Percentiles rank a stretch among this genome's conserved stretches.
These are phyloP conservation scores for Mesocentrotus franciscanus DNA, from an alignment of 53 echinoderm and acorn worm species.

Conservation along the genomic window DNA sequence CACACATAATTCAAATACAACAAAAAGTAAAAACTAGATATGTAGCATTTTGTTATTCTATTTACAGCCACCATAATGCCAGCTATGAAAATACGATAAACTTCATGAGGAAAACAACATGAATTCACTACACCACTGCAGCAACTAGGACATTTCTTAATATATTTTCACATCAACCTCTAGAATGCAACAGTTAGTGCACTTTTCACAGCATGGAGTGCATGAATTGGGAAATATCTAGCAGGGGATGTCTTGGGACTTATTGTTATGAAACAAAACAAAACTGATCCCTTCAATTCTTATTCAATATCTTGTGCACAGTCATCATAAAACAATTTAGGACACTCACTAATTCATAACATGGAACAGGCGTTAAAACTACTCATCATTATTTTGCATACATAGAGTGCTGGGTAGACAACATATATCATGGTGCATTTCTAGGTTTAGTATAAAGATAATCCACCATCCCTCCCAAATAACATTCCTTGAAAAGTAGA, in stretches of 20 bases:
- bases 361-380: not conserved
- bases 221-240: not conserved
- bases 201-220: slow-evolving; percentile 12
- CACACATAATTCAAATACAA: not conserved
- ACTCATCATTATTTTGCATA: not conserved
- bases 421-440: too few relatives aligned
- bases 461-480: too few relatives aligned
- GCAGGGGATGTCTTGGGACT: not conserved
- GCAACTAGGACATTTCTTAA: not conserved
- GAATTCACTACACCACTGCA: not conserved
- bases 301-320: not conserved
- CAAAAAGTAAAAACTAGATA: not conserved
- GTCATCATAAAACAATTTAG: not conserved
- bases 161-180: not conserved
- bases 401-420: too few relatives aligned
- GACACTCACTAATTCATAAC: not conserved
- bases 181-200: not conserved
- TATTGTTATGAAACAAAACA: not conserved
- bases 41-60: not conserved
- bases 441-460: too few relatives aligned
- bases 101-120: not conserved
- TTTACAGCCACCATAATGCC: not conserved
- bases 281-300: not conserved
- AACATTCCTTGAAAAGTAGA: too few relatives aligned
- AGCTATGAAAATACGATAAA: not conserved